phyloP scores from a whole-genome alignment of 2,113 vertebrate genomes.

The Rynchops niger region DNA sequence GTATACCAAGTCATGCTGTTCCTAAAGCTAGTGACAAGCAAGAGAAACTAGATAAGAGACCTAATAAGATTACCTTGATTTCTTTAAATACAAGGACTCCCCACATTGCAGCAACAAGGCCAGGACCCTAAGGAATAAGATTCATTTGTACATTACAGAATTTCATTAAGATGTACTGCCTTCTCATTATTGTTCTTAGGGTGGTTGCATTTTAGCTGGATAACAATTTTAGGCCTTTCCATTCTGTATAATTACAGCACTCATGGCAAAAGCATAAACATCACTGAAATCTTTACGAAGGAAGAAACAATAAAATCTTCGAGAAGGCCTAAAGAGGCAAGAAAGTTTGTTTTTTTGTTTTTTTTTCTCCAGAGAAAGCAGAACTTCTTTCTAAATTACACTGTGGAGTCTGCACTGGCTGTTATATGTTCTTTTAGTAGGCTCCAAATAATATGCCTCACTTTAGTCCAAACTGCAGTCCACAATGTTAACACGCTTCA shows the following conservation, averaged over 20 bases:
- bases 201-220: neutral
- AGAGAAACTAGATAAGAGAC: neutral
- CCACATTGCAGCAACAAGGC: constrained; percentile 88
- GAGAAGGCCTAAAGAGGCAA: neutral
- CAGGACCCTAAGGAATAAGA: constrained; percentile 80
- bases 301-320: neutral
- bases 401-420: neutral
- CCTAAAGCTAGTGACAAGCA: neutral
- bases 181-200: neutral
- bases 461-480: neutral
- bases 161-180: neutral
- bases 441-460: neutral
- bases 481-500: neutral
- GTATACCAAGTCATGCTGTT: neutral
- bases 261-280: neutral
- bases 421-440: neutral
- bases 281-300: neutral
- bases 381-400: neutral
- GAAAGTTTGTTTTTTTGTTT: neutral
- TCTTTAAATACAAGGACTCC: constrained; percentile 88
- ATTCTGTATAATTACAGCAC: neutral
- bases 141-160: neutral
- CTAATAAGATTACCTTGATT: constrained; percentile 79
- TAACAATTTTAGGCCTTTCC: neutral
- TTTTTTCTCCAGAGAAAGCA: neutral